phyloP scores from a whole-genome alignment of 2,797 vertebrate species.

The Chloroceryle amazona region DNA sequence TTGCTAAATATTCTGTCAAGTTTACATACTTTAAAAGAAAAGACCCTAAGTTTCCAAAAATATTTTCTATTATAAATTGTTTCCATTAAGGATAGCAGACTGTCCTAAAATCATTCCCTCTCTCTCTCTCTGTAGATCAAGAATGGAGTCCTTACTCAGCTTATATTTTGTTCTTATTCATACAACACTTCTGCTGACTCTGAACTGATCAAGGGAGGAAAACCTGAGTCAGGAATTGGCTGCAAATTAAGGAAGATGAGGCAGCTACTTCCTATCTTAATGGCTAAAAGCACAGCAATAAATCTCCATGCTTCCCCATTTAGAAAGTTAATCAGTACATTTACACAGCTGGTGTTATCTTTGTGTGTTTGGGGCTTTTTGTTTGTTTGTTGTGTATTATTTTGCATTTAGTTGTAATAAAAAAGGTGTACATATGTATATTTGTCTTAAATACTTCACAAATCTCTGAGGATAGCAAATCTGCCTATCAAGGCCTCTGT shows the following conservation, averaged over 20 bases:
- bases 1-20: background rate
- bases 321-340: slow-evolving; percentile 49
- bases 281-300: slow-evolving; percentile 53
- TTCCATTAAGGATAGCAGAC: background rate
- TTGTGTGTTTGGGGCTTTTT: background rate
- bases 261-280: slow-evolving; percentile 60
- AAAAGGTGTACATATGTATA: slow-evolving; percentile 4
- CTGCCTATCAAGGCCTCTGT: background rate
- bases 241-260: slow-evolving; percentile 69
- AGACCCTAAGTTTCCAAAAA: background rate
- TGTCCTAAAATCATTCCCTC: background rate
- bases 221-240: slow-evolving; percentile 68
- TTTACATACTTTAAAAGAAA: background rate
- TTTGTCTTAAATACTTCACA: slow-evolving; percentile 29
- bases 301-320: slow-evolving; percentile 46
- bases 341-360: slow-evolving; percentile 54
- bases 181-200: slow-evolving; percentile 55
- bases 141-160: slow-evolving; percentile 32
- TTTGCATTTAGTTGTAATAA: slow-evolving; percentile 28
- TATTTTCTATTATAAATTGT: background rate
- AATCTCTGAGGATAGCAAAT: background rate
- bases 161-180: slow-evolving; percentile 21
- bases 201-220: slow-evolving; percentile 25
- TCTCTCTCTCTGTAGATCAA: background rate
- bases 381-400: slow-evolving; percentile 8